phyloP scores from a whole-genome alignment of 2,113 vertebrate genomes.

The Elaphurus davidianus region DNA sequence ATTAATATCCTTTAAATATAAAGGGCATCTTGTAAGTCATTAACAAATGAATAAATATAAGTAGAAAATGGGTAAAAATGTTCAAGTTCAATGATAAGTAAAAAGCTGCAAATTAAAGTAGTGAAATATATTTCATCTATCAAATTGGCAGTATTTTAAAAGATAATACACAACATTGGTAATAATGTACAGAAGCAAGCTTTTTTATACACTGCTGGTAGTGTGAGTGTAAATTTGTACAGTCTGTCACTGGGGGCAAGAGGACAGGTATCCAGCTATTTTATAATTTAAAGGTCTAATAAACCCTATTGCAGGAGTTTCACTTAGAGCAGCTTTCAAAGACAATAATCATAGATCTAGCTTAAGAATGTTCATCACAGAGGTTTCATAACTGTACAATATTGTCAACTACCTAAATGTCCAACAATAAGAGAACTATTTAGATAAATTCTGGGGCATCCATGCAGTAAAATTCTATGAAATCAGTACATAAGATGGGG shows the following conservation, averaged over 20 bases:
- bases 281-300: not conserved
- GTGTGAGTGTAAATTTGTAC: not conserved
- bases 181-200: not conserved
- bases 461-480: not conserved
- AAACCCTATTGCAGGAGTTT: not conserved
- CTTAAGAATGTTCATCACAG: not conserved
- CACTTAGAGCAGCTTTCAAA: not conserved
- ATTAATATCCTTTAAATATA: constrained; percentile 56
- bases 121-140: constrained; percentile 23
- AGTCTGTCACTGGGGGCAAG: not conserved
- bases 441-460: not conserved
- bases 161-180: not conserved
- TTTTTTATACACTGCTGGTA: not conserved
- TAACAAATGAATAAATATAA: constrained; percentile 59
- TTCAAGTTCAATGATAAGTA: constrained; percentile 16
- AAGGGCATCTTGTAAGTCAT: constrained; percentile 62
- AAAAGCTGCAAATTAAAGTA: constrained; percentile 18
- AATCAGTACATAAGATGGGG: not conserved
- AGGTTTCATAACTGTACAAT: not conserved
- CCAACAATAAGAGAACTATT: not conserved
- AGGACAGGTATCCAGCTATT: not conserved
- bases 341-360: not conserved
- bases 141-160: constrained; percentile 11
- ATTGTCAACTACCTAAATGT: not conserved
- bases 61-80: constrained; percentile 46